phyloP scores from a whole-genome alignment of 1,140 invertebrate genomes.

The Pseudomyrmex dendroicus region DNA sequence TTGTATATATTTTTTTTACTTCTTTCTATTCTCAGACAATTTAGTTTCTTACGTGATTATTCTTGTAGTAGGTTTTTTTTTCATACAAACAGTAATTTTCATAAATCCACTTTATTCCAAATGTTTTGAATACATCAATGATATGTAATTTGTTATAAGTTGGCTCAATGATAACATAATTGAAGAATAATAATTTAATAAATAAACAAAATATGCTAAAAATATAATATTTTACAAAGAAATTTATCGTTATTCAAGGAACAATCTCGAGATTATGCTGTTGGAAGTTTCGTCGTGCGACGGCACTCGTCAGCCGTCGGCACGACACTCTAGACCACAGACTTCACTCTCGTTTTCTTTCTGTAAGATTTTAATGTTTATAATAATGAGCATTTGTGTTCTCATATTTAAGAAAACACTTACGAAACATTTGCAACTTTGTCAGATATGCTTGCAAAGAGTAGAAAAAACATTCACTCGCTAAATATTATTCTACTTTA shows the following conservation, averaged over 20 bases:
- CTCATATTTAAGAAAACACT: background rate
- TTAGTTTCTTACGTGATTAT: too few relatives aligned
- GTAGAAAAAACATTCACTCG: background rate
- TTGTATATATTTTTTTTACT: background rate
- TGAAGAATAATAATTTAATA: background rate
- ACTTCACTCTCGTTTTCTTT: background rate
- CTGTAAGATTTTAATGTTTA: background rate
- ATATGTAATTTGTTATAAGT: too few relatives aligned
- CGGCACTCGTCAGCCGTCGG: constrained; percentile 76
- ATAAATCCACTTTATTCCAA: too few relatives aligned
- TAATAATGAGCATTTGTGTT: background rate
- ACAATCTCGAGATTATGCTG: background rate
- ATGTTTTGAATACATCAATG: too few relatives aligned
- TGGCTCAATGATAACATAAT: too few relatives aligned
- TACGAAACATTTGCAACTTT: background rate
- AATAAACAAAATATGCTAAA: background rate
- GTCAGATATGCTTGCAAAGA: background rate
- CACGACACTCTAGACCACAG: constrained; percentile 13
- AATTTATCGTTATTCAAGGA: background rate
- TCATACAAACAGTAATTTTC: too few relatives aligned
- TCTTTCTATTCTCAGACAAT: too few relatives aligned
- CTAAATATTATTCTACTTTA: background rate
- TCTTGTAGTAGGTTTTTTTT: too few relatives aligned
- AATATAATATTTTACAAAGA: constrained; percentile 1
- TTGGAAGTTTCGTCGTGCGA: constrained; percentile 62